Percentiles rank a stretch among this genome's conserved stretches.
phyloP scores from a whole-genome alignment of 2,888 invertebrate genomes.

The Parelbella ahira region DNA sequence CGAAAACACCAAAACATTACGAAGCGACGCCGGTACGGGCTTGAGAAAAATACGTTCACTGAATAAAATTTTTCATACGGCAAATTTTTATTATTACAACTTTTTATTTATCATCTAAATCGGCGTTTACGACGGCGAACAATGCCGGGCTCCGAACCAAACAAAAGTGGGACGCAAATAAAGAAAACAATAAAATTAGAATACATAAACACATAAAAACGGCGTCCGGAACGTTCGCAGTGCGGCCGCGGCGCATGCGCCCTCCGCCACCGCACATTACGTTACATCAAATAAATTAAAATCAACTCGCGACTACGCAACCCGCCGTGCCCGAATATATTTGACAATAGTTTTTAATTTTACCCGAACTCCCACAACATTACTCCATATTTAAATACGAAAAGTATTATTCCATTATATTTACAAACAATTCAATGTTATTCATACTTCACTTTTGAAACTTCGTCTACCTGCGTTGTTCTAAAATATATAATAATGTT shows the following conservation, averaged over 20 bases:
- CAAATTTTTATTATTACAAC: constrained; percentile 58
- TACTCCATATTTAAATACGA: neutral
- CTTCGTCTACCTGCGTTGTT: too few species aligned
- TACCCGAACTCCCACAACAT: neutral
- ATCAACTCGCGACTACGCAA: constrained; percentile 35
- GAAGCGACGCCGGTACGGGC: constrained; percentile 29
- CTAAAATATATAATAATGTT: too few species aligned
- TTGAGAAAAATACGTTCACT: constrained; percentile 37
- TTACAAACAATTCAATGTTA: too few species aligned
- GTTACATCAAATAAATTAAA: constrained; percentile 63
- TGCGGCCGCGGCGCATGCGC: constrained; percentile 52
- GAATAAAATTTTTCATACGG: constrained; percentile 40
- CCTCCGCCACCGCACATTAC: constrained; percentile 44
- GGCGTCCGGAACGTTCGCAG: constrained; percentile 63
- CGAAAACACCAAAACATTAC: constrained; percentile 31
- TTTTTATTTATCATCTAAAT: constrained; percentile 80
- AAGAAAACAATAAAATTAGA: constrained; percentile 81
- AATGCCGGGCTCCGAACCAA: constrained; percentile 75
- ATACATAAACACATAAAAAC: constrained; percentile 79
- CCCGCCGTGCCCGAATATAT: constrained; percentile 12
- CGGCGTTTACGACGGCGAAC: constrained; percentile 74
- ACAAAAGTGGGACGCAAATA: constrained; percentile 81
- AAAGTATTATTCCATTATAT: too few species aligned
- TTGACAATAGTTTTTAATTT: constrained; percentile 13
- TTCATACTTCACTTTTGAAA: too few species aligned